Percentiles rank a stretch among this genome's conserved stretches.
phyloP scores from a whole-genome alignment of 2,797 vertebrate species.

The Sebastes steindachneri region DNA sequence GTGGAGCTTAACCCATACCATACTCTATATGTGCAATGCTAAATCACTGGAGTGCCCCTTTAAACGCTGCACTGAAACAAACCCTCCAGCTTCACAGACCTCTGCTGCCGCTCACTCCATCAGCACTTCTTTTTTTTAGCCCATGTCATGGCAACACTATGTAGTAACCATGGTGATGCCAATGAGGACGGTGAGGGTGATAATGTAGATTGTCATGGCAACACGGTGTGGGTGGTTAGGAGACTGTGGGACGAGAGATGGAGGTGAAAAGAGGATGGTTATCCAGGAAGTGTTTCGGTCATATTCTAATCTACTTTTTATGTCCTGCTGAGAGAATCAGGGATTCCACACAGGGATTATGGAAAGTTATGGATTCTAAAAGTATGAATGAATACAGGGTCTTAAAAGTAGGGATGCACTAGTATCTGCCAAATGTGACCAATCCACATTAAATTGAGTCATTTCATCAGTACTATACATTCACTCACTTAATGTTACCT shows the following conservation, averaged over 20 bases:
- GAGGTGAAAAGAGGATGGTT: neutral
- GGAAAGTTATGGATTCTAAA: neutral
- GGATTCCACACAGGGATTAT: neutral
- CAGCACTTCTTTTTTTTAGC: slow-evolving; percentile 10
- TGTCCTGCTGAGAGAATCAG: neutral
- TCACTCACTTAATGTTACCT: neutral
- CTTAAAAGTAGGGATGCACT: neutral
- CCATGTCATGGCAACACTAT: slow-evolving; percentile 38
- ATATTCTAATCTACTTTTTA: neutral
- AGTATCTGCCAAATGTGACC: neutral
- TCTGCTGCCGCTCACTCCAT: slow-evolving; percentile 13
- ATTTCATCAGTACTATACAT: neutral
- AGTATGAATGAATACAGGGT: neutral
- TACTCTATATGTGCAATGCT: neutral
- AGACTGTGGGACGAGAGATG: slow-evolving; percentile 15
- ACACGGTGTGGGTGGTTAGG: slow-evolving; percentile 53
- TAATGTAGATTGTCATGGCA: slow-evolving; percentile 84
- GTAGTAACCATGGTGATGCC: slow-evolving; percentile 46
- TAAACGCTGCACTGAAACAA: slow-evolving; percentile 4
- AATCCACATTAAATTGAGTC: neutral
- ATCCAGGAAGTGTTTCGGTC: neutral
- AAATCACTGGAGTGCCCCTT: neutral
- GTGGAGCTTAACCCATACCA: neutral
- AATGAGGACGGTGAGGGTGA: slow-evolving; percentile 42
- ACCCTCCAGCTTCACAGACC: slow-evolving; percentile 21